Conservation (phyloP, 2,888 invertebrate species). For the Ennomos quercinarius region DNA sequence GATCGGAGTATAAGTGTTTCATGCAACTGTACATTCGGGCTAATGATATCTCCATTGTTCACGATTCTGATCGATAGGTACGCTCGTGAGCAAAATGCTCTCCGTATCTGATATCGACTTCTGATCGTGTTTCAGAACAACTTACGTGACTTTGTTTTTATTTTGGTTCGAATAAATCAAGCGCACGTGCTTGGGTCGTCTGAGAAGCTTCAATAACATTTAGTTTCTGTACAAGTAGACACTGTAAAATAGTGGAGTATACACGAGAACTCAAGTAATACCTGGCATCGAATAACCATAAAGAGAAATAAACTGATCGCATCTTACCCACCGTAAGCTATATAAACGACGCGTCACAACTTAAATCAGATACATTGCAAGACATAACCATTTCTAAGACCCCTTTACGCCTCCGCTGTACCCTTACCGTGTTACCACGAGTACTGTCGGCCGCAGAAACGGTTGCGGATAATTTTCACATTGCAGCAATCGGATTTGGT, state of each 20-base stretch:
- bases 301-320: slow-evolving; percentile 71
- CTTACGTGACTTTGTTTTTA: slow-evolving; percentile 34
- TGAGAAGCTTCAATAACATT: slow-evolving; percentile 9
- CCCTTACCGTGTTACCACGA: slow-evolving; percentile 44
- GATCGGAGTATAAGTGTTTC: slow-evolving; percentile 66
- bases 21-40: slow-evolving; percentile 72
- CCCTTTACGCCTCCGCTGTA: slow-evolving; percentile 75
- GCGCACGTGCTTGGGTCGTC: slow-evolving; percentile 14
- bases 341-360: slow-evolving; percentile 75
- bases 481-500: slow-evolving; percentile 77
- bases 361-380: slow-evolving; percentile 80
- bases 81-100: slow-evolving; percentile 55
- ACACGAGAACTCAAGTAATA: slow-evolving; percentile 48
- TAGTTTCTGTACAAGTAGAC: slow-evolving; percentile 25
- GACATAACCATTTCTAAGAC: slow-evolving; percentile 76
- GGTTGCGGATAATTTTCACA: slow-evolving; percentile 78
- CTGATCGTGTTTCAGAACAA: slow-evolving; percentile 28
- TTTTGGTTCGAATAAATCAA: slow-evolving; percentile 21
- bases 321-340: slow-evolving; percentile 68
- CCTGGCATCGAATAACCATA: slow-evolving; percentile 59
- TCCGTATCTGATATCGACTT: slow-evolving; percentile 43
- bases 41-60: slow-evolving; percentile 80
- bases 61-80: slow-evolving; percentile 77
- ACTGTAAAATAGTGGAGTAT: slow-evolving; percentile 27
- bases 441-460: slow-evolving; percentile 40